Evolutionary conservation across 2,888 invertebrate genomes (phyloP), one percentile per base, ranked within the genome.

Genomic region (Drosophila hawaiiensis): DNA sequence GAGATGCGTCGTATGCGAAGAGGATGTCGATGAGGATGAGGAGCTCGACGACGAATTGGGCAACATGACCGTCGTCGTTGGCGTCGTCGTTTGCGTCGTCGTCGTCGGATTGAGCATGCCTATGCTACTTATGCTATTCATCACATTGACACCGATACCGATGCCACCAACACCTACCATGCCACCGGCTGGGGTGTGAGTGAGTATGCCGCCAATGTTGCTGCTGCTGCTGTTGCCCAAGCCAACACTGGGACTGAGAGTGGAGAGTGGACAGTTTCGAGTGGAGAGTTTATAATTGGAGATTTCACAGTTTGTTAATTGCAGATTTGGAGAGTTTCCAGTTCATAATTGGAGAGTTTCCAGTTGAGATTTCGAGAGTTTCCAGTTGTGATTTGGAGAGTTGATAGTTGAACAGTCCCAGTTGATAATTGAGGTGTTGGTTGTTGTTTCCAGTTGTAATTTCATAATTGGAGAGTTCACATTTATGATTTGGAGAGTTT

Each of bases 21-120:
- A 91, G 64, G 92, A 92, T 61, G 92, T 91, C 52, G 92, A 91
- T 72, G 92, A 92, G 47, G 93, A 92, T 63, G 92, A 92, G 28
- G 93, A 93, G 56, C 92, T 92, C 59, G 93, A 92, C 28, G 92
- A 92, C 66, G 91, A 91, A 74, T 92, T 91, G 49, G 92, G 92
- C 68, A 92, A 72, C 84, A 92, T 85, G n/a, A 92, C 80, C 93
- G 94, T 90, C 67, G 55, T 35, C 93, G 94, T 90, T 67, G 49
- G 39, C 33, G 89, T 87, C 66, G 91, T 83, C 63, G 91, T 89
- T 94, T 92, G 86, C 68, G 91, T 84, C 50, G 91, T 86, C 49
- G 39, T 47, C 25, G 47, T 25, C 47, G 47, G 22, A 47, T 47
- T 47, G 16, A 92, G 79, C 83, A 93, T 87, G 78, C 91, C 78